phyloP scores from a whole-genome alignment of 2,888 invertebrate genomes.

The Brachyopa scutellaris region DNA sequence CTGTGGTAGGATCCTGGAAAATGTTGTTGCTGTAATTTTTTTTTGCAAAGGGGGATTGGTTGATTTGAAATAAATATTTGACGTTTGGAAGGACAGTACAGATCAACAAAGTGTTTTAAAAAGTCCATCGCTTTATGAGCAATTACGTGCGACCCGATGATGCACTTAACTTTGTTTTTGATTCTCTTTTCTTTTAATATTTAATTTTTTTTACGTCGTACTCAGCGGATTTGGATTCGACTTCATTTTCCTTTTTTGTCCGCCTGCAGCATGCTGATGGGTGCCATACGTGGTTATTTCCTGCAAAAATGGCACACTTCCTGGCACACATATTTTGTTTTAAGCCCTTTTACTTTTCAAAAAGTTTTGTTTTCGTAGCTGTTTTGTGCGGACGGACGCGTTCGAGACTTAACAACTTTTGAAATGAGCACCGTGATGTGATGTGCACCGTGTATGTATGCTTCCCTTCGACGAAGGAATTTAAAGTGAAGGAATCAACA shows the following conservation, averaged over 20 bases:
- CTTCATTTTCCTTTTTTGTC: constrained; percentile 48
- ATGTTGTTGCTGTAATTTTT: constrained; percentile 5
- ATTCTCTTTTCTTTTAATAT: constrained; percentile 59
- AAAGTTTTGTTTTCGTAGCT: constrained; percentile 39
- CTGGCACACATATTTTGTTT: constrained; percentile 67
- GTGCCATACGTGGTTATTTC: constrained; percentile 68
- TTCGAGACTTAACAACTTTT: constrained; percentile 37
- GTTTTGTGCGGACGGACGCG: constrained; percentile 39
- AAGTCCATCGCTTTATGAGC: no score
- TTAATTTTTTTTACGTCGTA: constrained; percentile 66
- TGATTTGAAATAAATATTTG: no score
- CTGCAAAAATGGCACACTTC: constrained; percentile 74
- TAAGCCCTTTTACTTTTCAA: constrained; percentile 48
- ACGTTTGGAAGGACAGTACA: no score
- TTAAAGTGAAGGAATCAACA: constrained; percentile 29
- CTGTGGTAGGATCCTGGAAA: constrained; percentile 25
- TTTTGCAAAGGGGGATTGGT: no score
- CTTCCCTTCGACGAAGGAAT: background rate
- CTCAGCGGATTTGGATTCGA: constrained; percentile 34
- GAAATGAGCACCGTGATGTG: background rate
- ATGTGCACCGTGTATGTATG: background rate
- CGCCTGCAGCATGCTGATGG: constrained; percentile 29
- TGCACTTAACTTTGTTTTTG: background rate
- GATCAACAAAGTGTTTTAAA: no score
- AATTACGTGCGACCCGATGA: no score